phyloP scores from a whole-genome alignment of 2,888 invertebrate genomes.

The Schrankia costaestrigalis region DNA sequence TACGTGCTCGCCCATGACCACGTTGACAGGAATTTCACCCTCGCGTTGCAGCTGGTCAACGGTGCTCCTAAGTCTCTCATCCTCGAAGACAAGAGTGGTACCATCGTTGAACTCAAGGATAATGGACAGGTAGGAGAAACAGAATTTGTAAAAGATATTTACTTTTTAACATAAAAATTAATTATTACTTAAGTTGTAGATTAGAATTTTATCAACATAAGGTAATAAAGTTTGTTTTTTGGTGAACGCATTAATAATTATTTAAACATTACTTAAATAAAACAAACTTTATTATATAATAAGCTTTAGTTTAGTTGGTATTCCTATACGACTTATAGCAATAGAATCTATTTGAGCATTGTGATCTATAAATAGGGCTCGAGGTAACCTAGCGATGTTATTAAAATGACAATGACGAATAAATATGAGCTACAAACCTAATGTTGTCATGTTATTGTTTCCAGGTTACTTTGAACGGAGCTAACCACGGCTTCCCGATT shows the following conservation, averaged over 20 bases:
- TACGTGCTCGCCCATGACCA: conserved; percentile 92
- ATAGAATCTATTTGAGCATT: too few species aligned
- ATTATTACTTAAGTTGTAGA: neutral
- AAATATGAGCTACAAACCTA: too few species aligned
- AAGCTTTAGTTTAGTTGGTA: too few species aligned
- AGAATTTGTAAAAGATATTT: neutral
- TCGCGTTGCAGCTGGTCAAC: conserved; percentile 85
- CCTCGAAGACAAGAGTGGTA: conserved; percentile 85
- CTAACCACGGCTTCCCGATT: conserved; percentile 85
- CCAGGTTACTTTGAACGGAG: conserved; percentile 83
- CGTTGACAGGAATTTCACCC: conserved; percentile 91
- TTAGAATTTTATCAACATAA: neutral
- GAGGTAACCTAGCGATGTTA: too few species aligned
- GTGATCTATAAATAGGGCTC: too few species aligned
- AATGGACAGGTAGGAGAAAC: conserved; percentile 80
- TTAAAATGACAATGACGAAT: too few species aligned
- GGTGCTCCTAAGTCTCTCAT: conserved; percentile 85
- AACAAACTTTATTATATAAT: too few species aligned
- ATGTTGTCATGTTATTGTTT: neutral
- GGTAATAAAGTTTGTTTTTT: neutral
- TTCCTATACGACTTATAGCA: too few species aligned
- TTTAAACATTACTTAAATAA: too few species aligned
- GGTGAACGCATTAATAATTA: too few species aligned
- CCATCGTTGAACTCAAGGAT: conserved; percentile 82
- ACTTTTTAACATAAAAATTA: neutral